Conservation (phyloP, 1,140 invertebrate genomes). For the Agrypnia vestita region DNA sequence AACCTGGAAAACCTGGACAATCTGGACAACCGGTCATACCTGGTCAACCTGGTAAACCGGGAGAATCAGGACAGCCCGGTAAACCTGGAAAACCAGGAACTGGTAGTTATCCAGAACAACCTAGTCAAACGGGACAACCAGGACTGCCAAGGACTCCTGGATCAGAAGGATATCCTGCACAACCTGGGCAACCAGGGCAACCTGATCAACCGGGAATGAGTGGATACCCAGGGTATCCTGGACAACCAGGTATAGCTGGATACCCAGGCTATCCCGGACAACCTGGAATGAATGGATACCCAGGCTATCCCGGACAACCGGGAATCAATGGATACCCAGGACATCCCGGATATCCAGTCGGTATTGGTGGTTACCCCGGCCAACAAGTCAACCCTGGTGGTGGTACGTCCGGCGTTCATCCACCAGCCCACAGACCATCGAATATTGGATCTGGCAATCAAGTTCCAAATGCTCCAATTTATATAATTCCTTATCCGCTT, state of each 20-base stretch:
- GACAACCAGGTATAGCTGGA: too few relatives aligned
- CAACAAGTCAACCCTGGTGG: conserved; percentile 3
- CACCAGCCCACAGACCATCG: conserved; percentile 63
- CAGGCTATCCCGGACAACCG: conserved; percentile 41
- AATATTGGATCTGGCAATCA: not conserved
- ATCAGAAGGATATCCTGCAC: conserved; percentile 63
- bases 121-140: not conserved
- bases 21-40: conserved; percentile 54
- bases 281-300: conserved; percentile 58
- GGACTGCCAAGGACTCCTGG: conserved; percentile 61
- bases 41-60: conserved; percentile 56
- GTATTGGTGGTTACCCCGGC: conserved; percentile 39
- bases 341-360: conserved; percentile 47
- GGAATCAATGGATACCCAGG: conserved; percentile 31
- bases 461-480: conserved; percentile 66
- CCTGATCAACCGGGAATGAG: conserved; percentile 59
- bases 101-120: not conserved
- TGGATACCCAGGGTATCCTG: conserved; percentile 41
- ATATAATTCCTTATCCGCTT: conserved; percentile 73
- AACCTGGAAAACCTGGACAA: conserved; percentile 13
- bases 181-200: conserved; percentile 42
- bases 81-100: not conserved
- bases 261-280: not conserved
- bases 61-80: conserved; percentile 52
- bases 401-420: conserved; percentile 70